Evolutionary conservation across 1,140 invertebrate species (phyloP).

Genomic region (Mizuhopecten yessoensis): DNA sequence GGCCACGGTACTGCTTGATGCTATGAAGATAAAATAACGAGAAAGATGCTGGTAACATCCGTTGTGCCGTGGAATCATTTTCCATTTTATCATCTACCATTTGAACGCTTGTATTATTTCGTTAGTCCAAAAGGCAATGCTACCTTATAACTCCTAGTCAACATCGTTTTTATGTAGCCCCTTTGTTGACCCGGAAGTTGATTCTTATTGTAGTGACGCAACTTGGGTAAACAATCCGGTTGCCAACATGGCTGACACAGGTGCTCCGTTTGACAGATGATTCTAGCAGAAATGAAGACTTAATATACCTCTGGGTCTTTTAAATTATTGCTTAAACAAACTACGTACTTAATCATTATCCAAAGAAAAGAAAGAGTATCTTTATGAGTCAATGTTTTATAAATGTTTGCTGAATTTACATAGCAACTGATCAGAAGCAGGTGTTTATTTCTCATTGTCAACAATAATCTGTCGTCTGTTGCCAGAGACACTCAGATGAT

Average conservation of each 20-base stretch:
- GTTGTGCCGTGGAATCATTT: no score
- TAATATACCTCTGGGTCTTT: background rate
- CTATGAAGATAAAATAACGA: background rate
- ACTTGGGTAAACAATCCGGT: constrained; percentile 62
- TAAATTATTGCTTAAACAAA: background rate
- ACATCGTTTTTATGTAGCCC: no score
- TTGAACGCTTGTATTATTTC: no score
- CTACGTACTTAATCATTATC: background rate
- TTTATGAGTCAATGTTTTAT: background rate
- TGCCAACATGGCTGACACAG: constrained; percentile 64
- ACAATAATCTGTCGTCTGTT: background rate
- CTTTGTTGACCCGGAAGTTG: background rate
- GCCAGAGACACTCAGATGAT: background rate
- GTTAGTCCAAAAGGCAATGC: no score
- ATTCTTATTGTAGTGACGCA: constrained; percentile 34
- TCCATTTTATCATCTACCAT: no score
- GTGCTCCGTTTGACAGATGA: background rate
- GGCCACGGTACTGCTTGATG: constrained; percentile 70
- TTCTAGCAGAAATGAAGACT: background rate
- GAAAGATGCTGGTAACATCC: no score
- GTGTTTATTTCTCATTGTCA: background rate
- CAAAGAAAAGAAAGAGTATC: background rate
- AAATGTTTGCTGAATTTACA: background rate
- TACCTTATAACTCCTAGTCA: no score
- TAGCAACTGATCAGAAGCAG: background rate